Conservation (phyloP, 2,797 vertebrate genomes). For the Phoeniculus purpureus region DNA sequence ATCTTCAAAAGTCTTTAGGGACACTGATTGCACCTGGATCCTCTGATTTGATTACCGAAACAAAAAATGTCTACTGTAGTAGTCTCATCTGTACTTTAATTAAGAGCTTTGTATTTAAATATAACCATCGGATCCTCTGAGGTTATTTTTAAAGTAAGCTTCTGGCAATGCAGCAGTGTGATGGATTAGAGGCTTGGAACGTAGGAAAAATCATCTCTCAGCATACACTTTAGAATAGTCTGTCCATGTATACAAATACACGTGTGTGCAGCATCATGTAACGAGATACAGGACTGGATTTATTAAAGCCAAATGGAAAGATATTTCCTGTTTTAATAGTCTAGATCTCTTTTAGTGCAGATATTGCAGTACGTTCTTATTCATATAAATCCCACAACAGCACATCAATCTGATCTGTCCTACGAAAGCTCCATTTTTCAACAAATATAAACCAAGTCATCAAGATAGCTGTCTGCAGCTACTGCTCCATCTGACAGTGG, state of each 20-base stretch:
- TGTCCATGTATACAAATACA: slow-evolving; percentile 15
- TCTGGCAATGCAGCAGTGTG: slow-evolving; percentile 38
- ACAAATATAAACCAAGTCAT: slow-evolving; percentile 11
- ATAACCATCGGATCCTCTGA: slow-evolving; percentile 38
- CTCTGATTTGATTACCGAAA: slow-evolving; percentile 39
- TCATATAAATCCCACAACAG: background rate
- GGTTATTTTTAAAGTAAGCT: slow-evolving; percentile 69
- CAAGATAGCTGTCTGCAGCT: background rate
- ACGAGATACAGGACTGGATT: slow-evolving; percentile 45
- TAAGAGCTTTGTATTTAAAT: slow-evolving; percentile 70
- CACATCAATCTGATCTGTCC: background rate
- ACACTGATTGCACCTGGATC: slow-evolving; percentile 41
- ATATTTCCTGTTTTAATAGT: slow-evolving; percentile 38
- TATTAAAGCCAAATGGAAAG: slow-evolving; percentile 54
- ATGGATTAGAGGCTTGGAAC: slow-evolving; percentile 54
- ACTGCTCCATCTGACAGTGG: background rate
- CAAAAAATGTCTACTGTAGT: slow-evolving; percentile 1
- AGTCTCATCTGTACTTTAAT: slow-evolving; percentile 64
- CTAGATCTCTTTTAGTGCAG: slow-evolving; percentile 35
- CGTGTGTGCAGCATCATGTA: slow-evolving; percentile 8
- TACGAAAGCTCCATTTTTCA: slow-evolving; percentile 2
- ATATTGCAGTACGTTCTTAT: slow-evolving; percentile 9
- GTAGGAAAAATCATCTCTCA: slow-evolving; percentile 25
- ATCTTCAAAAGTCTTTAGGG: slow-evolving; percentile 44
- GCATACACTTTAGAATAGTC: slow-evolving; percentile 29